Conservation (phyloP, 2,113 vertebrate species). For the Peromyscus maniculatus region DNA sequence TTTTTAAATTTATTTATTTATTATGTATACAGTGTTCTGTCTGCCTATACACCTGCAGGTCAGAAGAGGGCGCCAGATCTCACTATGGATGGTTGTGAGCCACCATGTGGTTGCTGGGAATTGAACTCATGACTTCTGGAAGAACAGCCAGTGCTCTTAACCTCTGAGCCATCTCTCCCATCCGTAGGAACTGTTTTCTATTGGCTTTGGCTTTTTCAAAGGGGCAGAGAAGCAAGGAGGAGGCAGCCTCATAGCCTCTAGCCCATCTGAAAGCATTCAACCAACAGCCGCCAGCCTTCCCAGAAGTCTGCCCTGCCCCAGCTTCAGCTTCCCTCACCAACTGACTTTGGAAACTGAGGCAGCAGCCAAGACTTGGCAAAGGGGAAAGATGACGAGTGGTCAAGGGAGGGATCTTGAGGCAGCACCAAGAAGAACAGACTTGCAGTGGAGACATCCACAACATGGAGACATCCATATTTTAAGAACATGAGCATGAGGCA, state of each 20-base stretch:
- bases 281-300: not conserved
- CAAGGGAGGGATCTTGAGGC: not conserved
- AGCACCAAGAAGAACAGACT: not conserved
- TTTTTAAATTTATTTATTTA: too few species aligned
- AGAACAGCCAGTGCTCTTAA: too few species aligned
- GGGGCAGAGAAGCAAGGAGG: conserved; percentile 15
- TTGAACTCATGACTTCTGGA: too few species aligned
- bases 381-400: not conserved
- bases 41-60: too few species aligned
- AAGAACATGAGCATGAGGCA: not conserved
- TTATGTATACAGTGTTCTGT: too few species aligned
- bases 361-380: not conserved
- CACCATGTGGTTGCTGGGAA: too few species aligned
- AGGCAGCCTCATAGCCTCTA: not conserved
- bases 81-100: too few species aligned
- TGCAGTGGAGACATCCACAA: not conserved
- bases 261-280: not conserved
- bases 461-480: not conserved
- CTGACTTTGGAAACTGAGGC: not conserved
- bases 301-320: not conserved
- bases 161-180: too few species aligned
- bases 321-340: not conserved
- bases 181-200: not conserved
- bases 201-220: conserved; percentile 54
- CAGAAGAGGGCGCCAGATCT: too few species aligned